Evolutionary conservation across 92 coral and sea anemone species (phyloP).

Genomic region (Pocillopora meandrina): DNA sequence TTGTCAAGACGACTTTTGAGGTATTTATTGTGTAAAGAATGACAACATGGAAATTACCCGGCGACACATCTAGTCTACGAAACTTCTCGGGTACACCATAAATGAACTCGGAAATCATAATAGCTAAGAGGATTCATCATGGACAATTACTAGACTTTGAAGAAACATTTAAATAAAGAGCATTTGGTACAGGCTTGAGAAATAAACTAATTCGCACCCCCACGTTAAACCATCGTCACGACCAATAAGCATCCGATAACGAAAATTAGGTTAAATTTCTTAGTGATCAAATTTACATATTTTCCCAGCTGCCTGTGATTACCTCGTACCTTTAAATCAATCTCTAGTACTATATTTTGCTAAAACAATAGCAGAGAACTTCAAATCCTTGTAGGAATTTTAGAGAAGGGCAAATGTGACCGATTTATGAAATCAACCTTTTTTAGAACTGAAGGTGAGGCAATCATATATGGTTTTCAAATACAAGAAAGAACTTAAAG

Average conservation of each 20-base stretch:
- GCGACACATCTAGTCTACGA: not conserved
- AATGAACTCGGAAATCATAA: not conserved
- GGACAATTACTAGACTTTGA: conserved; percentile 12
- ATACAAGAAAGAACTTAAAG: too few relatives aligned
- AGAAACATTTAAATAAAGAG: conserved; percentile 23
- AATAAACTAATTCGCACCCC: conserved; percentile 18
- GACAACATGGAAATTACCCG: not conserved
- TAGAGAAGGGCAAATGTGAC: not conserved
- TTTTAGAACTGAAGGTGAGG: not conserved
- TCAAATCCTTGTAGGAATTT: conserved; percentile 1
- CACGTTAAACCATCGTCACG: conserved; percentile 16
- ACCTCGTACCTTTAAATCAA: not conserved
- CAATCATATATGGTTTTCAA: not conserved
- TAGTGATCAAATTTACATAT: conserved; percentile 25
- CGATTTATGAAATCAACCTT: not conserved
- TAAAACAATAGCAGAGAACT: conserved; percentile 8
- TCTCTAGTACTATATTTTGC: not conserved
- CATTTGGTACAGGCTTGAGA: conserved; percentile 9
- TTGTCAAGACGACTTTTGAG: not conserved
- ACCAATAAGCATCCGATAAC: conserved; percentile 25
- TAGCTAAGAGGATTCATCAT: conserved; percentile 12
- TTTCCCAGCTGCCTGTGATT: conserved; percentile 37
- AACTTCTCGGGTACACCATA: not conserved
- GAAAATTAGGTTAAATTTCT: conserved; percentile 37
- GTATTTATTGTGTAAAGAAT: not conserved